Conservation (phyloP, 64 coral and sea anemone genomes). For the Dendronephthya gigantea region DNA sequence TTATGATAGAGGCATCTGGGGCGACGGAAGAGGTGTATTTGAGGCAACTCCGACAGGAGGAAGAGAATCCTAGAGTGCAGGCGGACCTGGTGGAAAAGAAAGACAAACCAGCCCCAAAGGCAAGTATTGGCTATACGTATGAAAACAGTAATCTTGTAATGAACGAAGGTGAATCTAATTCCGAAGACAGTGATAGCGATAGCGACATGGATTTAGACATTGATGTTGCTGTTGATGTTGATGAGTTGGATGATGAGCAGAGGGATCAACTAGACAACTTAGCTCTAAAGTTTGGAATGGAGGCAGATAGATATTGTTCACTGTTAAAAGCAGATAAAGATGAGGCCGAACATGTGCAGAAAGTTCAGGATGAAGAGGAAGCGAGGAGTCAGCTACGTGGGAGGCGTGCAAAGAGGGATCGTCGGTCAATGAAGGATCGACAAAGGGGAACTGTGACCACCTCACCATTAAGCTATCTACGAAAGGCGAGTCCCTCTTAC, state of each 20-base stretch:
- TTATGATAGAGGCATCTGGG: constrained; percentile 90
- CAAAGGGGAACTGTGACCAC: neutral
- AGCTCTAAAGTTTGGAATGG: neutral
- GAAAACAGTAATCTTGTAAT: constrained; percentile 36
- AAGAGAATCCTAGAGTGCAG: constrained; percentile 58
- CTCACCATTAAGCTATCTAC: constrained; percentile 4
- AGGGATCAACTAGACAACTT: neutral
- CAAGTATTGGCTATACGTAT: constrained; percentile 80
- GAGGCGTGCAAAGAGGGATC: neutral
- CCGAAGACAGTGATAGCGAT: constrained; percentile 38
- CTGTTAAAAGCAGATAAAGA: neutral
- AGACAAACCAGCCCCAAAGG: constrained; percentile 77
- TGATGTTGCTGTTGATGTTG: neutral
- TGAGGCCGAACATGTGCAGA: neutral
- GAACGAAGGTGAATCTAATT: constrained; percentile 1
- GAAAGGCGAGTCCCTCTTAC: neutral
- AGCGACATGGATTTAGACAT: constrained; percentile 58
- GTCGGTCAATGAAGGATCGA: neutral
- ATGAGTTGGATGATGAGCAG: neutral
- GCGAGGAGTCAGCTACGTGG: neutral
- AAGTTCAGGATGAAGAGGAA: constrained; percentile 2
- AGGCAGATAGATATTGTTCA: neutral
- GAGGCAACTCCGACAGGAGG: constrained; percentile 75
- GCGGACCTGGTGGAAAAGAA: constrained; percentile 50
- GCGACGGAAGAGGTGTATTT: constrained; percentile 64